Evolutionary conservation across 1,140 invertebrate species (phyloP).

Genomic region (Drosophila saltans): DNA sequence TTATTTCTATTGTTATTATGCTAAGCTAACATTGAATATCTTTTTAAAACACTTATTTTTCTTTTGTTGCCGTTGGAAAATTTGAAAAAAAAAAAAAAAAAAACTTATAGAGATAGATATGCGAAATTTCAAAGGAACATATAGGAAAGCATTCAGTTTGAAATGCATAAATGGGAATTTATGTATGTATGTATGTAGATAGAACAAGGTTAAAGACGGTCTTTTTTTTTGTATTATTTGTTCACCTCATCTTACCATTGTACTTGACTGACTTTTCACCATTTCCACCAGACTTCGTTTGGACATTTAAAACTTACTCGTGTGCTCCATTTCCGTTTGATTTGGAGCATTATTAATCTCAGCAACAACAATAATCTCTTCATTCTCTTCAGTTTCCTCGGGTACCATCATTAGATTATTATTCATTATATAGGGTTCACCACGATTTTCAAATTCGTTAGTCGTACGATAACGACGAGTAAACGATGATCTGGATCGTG

Average conservation of each 20-base stretch:
- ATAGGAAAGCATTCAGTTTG: no score
- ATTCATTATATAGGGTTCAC: slow-evolving; percentile 60
- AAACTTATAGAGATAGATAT: no score
- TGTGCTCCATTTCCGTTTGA: slow-evolving; percentile 52
- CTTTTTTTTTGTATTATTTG: no score
- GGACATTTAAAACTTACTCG: slow-evolving; percentile 61
- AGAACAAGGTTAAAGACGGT: no score
- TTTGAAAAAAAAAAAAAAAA: no score
- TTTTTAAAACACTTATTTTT: no score
- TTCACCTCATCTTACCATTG: background rate
- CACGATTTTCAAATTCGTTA: slow-evolving; percentile 38
- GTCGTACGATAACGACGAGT: slow-evolving; percentile 55
- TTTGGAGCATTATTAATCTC: slow-evolving; percentile 57
- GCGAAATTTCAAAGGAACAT: no score
- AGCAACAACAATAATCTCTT: slow-evolving; percentile 70
- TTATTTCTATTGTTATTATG: no score
- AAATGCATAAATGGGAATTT: no score
- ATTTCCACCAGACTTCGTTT: background rate
- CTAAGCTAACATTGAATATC: no score
- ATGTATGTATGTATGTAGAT: no score
- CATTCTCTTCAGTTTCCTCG: slow-evolving; percentile 76
- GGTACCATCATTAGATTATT: slow-evolving; percentile 77
- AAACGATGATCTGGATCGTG: slow-evolving; percentile 68
- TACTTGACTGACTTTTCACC: background rate
- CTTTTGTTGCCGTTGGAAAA: no score